phyloP scores from a whole-genome alignment of 2,113 vertebrate genomes.

The Sarotherodon lohbergeri region DNA sequence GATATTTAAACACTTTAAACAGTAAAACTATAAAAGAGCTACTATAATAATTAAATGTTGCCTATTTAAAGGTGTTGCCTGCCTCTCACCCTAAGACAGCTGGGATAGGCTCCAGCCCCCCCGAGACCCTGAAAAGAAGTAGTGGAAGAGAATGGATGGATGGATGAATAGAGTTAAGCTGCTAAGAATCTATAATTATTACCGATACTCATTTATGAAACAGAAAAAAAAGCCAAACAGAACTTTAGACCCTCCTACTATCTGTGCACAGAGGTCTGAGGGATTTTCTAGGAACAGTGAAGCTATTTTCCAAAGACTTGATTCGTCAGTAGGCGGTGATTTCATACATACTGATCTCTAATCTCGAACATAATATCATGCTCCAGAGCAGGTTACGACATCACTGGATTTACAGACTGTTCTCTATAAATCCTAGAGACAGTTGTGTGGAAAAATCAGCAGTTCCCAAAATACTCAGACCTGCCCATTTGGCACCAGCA shows the following conservation, averaged over 20 bases:
- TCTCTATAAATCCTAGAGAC: not conserved
- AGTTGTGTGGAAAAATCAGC: not conserved
- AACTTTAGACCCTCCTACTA: not conserved
- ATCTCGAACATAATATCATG: not conserved
- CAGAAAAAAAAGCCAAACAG: not conserved
- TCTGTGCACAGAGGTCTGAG: not conserved
- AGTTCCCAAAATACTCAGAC: not conserved
- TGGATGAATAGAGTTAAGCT: not conserved
- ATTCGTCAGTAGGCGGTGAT: not conserved
- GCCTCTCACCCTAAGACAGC: not conserved
- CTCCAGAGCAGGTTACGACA: not conserved
- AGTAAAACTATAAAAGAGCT: not conserved
- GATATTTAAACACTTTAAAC: not conserved
- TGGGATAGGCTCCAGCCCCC: not conserved
- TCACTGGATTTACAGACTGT: not conserved
- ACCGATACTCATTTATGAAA: not conserved
- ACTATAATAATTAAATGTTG: not conserved
- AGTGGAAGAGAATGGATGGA: not conserved
- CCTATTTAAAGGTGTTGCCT: not conserved
- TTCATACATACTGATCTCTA: not conserved
- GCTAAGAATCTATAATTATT: not conserved
- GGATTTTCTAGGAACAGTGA: not conserved
- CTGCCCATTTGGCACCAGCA: not conserved
- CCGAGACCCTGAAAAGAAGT: not conserved
- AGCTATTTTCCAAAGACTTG: not conserved